Evolutionary conservation across 1,140 invertebrate genomes (phyloP), one percentile per base, ranked within the genome.

Genomic region (Trichogramma pretiosum): DNA sequence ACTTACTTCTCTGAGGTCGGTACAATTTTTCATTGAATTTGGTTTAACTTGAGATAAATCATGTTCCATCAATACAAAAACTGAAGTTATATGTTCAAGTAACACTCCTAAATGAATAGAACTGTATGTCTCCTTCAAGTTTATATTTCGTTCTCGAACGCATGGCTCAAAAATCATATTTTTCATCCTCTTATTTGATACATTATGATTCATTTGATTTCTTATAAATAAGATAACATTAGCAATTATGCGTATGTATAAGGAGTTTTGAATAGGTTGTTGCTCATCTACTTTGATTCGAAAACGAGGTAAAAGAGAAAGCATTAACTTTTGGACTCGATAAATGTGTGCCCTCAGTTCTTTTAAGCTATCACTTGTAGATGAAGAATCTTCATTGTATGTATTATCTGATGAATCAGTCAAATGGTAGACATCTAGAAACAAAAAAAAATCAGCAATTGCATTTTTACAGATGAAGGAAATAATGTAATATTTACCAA

Each of bases 281-380:
- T n/a, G n/a, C n/a, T n/a, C n/a, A n/a, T n/a, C n/a, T n/a, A n/a
- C n/a, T n/a, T n/a, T n/a, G n/a, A n/a, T 33, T 24, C 59, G 64
- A 60, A 88, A 89, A 49, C 82, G 77, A 9, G 81, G 76, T 21
- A 89, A 72, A 14, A 90, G 65, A 0, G 78, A 74, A 16, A 89
- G 62, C 75, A 88, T 82, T 14, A 88, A 65, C 52, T 78, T 77
- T 53, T 83, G 82, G 17, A 85, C 57, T 1, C 81, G 67, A 54
- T 77, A 78, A 0, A 83, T 68, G 58, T 79, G 73, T 0, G 72
- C 72, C 10, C 75, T 69, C 16, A 77, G 62, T 56, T 81, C 77
- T 38, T 74, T 61, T 50, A 77, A 66, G 14, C 73, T 72, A n/a
- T 63, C n/a, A n/a, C n/a, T n/a, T n/a, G n/a, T n/a, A n/a, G n/a